A percentile compares a stretch with the other conserved stretches of the same genome.
Evolutionary conservation across 2,113 vertebrate species (phyloP).

Genomic region (Rynchops niger): DNA sequence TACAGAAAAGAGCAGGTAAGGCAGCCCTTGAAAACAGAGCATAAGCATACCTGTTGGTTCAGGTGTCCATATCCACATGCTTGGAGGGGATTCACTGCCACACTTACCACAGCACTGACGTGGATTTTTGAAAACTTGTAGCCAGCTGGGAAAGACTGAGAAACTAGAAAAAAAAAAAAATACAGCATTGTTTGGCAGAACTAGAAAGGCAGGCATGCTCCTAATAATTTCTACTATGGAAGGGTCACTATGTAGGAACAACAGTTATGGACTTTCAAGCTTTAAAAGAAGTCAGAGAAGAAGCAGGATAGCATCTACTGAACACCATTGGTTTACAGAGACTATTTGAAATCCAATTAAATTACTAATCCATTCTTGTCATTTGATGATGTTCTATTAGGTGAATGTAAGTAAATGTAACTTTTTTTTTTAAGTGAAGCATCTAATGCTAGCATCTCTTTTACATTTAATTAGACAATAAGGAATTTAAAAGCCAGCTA

Average conservation of each 20-base stretch:
- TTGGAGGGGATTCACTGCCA: background rate
- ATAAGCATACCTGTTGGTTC: background rate
- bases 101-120: background rate
- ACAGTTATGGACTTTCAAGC: background rate
- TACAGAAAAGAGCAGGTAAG: background rate
- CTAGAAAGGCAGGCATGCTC: background rate
- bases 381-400: background rate
- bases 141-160: background rate
- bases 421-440: background rate
- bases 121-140: background rate
- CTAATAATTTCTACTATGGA: background rate
- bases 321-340: background rate
- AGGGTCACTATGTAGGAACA: background rate
- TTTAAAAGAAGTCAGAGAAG: background rate
- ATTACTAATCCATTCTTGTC: background rate
- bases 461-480: background rate
- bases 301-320: background rate
- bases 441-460: background rate
- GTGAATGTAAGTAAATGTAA: background rate
- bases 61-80: accelerated
- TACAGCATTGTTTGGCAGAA: background rate
- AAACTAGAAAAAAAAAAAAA: background rate
- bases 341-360: background rate
- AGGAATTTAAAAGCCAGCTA: background rate
- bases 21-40: background rate